Conservation (phyloP, 2,113 vertebrate species). For the Propithecus coquereli region DNA sequence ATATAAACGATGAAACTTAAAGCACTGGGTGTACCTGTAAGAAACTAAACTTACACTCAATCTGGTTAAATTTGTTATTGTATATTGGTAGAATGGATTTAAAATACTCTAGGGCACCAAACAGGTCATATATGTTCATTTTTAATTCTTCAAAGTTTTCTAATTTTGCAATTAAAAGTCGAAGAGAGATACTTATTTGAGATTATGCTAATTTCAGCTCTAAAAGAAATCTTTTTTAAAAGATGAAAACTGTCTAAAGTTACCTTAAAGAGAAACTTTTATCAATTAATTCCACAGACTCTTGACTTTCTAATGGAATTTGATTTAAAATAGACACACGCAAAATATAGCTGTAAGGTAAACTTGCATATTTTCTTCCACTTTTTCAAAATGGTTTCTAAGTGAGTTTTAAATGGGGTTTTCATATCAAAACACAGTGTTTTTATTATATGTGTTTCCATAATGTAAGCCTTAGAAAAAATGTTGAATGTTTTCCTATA, state of each 20-base stretch:
- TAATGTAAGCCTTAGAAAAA: neutral
- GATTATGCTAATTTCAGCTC: neutral
- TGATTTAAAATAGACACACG: neutral
- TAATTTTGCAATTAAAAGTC: conserved; percentile 11
- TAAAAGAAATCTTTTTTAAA: neutral
- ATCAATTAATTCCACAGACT: neutral
- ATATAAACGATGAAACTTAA: neutral
- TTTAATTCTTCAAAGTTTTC: conserved; percentile 11
- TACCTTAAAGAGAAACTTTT: neutral
- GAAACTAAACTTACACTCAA: neutral
- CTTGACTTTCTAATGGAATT: neutral
- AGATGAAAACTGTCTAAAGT: neutral
- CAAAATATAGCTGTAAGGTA: neutral
- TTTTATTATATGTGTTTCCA: neutral
- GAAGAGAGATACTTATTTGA: neutral
- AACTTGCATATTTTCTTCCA: neutral
- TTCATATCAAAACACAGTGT: neutral
- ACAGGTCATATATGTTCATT: neutral
- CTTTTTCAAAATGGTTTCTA: neutral
- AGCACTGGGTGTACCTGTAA: neutral
- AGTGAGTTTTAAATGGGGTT: neutral
- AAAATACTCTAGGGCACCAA: neutral
- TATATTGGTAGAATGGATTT: neutral
- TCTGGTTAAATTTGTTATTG: neutral
- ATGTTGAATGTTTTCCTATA: conserved; percentile 1